Evolutionary conservation across 1,140 invertebrate species (phyloP), one percentile per base, ranked within the genome.

Genomic region (Drosophila trapezifrons): DNA sequence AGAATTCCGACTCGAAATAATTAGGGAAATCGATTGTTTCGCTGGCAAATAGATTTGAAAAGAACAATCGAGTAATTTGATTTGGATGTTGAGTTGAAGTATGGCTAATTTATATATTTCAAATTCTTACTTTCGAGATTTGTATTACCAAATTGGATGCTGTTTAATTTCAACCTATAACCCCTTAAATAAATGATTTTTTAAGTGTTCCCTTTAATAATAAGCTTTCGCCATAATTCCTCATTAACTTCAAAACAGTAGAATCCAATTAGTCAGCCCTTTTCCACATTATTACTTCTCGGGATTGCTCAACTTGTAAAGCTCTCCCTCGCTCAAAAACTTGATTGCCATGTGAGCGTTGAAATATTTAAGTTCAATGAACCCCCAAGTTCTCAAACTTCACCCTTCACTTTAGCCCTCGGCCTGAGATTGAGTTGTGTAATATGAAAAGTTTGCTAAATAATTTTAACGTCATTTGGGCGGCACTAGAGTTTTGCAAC

Each of bases 371-470:
- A 37, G 80, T 83, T 82, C 76, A 69, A 58, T 69, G 79, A 74
- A 78, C 71, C 35, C 56, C 25, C 27, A 70, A 49, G 67, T 71
- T 46, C 37, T 38, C 37, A 15, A 35, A 17, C 15, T 51, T 42
- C 40, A 40, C 57, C 38, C 57, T 57, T 56, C 62, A 75, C 32
- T 60, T 60, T 25, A 40, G 15, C 37, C 17, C 27, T n/a, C n/a
- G 8, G 7, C 27, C 46, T 47, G 27, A 38, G 29, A 76, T 62
- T 54, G 38, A 42, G 43, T 27, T 57, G 18, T 27, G 45, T 54
- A 64, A 73, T 69, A 58, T 27, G 10, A 69, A 80, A 74, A 63
- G 55, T 77, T 77, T 70, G 59, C 75, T 69, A 71, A 70, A 51
- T 46, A 43, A 15, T 58, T 82, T 51, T 32, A 49, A 46, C 58